phyloP scores from a whole-genome alignment of 2,888 invertebrate genomes.

The Sinopyrophorus schimmeli region DNA sequence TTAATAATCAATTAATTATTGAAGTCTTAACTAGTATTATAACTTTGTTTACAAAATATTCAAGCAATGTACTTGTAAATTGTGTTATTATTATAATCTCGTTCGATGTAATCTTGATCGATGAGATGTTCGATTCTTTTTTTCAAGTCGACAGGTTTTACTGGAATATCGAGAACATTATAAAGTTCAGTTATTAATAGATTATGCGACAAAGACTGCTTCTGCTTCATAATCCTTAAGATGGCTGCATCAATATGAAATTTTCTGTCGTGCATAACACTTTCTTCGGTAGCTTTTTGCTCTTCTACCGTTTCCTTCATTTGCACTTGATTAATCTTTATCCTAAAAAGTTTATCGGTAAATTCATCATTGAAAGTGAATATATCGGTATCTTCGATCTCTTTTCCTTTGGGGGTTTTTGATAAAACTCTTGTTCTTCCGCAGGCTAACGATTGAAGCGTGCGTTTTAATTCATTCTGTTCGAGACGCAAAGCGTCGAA shows the following conservation, averaged over 20 bases:
- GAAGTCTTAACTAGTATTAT: too few species aligned
- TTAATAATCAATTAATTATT: too few species aligned
- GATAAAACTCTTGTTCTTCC: constrained; percentile 85
- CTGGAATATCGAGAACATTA: constrained; percentile 95
- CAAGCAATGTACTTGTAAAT: constrained; percentile 96
- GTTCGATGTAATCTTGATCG: constrained; percentile 97
- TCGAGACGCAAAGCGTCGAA: constrained; percentile 88
- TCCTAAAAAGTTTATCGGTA: constrained; percentile 92
- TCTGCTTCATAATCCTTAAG: constrained; percentile 98
- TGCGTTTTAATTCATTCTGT: constrained; percentile 86
- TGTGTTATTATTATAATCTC: constrained; percentile 79
- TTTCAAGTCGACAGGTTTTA: constrained; percentile 96
- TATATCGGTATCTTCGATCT: constrained; percentile 80
- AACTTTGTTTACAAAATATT: too few species aligned
- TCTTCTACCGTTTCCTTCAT: constrained; percentile 83
- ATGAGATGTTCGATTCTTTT: constrained; percentile 97
- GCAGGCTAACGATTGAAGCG: constrained; percentile 92
- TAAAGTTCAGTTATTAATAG: constrained; percentile 93
- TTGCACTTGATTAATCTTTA: constrained; percentile 95
- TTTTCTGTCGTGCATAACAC: constrained; percentile 96
- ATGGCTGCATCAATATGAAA: constrained; percentile 99
- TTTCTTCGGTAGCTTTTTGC: constrained; percentile 91
- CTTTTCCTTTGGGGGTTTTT: constrained; percentile 85
- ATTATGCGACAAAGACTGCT: constrained; percentile 91
- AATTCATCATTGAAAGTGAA: constrained; percentile 88